Evolutionary conservation across 2,888 invertebrate species (phyloP).

Genomic region (Cremastobaeus sp.): DNA sequence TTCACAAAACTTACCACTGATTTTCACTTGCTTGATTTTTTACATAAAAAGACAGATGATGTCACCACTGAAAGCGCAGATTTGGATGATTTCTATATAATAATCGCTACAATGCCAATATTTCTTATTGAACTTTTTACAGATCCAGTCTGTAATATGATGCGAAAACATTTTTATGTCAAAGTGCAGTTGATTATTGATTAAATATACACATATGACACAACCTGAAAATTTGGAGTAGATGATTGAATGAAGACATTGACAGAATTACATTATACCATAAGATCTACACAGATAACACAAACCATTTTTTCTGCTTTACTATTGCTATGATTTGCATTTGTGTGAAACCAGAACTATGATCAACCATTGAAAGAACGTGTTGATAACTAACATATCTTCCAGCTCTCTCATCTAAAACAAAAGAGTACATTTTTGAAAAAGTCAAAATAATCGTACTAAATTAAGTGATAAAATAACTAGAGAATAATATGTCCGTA

Average conservation of each 20-base stretch:
- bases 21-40: conserved; percentile 80
- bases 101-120: conserved; percentile 84
- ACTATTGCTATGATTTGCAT: conserved; percentile 83
- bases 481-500: too few relatives aligned
- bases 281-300: conserved; percentile 1
- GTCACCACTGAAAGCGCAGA: conserved; percentile 80
- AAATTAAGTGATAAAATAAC: too few relatives aligned
- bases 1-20: conserved; percentile 68
- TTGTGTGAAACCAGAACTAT: conserved; percentile 84
- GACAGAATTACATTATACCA: too few relatives aligned
- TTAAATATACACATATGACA: conserved; percentile 79
- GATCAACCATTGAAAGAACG: conserved; percentile 85
- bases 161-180: conserved; percentile 84
- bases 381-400: conserved; percentile 83
- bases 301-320: conserved; percentile 80
- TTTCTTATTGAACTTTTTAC: conserved; percentile 81
- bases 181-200: conserved; percentile 80
- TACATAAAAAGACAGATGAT: conserved; percentile 80
- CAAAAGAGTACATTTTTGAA: not conserved
- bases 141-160: conserved; percentile 81
- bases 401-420: conserved; percentile 83
- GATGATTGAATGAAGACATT: too few relatives aligned
- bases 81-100: conserved; percentile 83
- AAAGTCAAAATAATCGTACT: too few relatives aligned
- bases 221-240: conserved; percentile 75